A percentile compares a stretch with the other conserved stretches of the same genome.
These are phyloP conservation scores for Tachina fera DNA, from an alignment of 2,888 invertebrate species.

Conservation along the genomic window DNA sequence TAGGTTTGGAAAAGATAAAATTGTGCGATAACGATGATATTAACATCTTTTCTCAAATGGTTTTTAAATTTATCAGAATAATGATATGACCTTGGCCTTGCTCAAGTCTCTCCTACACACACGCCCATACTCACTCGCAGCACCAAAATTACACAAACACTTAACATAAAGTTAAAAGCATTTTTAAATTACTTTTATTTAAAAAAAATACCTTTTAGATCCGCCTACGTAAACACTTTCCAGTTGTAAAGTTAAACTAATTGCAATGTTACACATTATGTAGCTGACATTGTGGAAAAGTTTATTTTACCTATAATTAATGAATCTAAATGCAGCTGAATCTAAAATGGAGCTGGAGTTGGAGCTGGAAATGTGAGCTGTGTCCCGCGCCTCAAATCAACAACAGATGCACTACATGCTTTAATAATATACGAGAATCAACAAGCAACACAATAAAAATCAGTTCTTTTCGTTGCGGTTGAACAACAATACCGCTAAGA, in stretches of 20 bases:
- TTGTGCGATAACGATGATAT: too few species aligned
- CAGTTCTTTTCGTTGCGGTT: slow-evolving; percentile 56
- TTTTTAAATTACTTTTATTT: background rate
- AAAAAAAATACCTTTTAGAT: background rate
- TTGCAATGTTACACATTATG: slow-evolving; percentile 40
- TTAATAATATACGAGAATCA: slow-evolving; percentile 19
- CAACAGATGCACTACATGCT: slow-evolving; percentile 18
- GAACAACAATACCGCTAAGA: slow-evolving; percentile 68
- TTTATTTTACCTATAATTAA: slow-evolving; percentile 18
- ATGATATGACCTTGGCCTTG: too few species aligned
- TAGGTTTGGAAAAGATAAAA: too few species aligned
- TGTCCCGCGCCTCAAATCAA: background rate
- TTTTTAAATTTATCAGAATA: too few species aligned
- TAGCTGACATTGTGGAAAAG: slow-evolving; percentile 49
- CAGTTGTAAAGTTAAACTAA: slow-evolving; percentile 49
- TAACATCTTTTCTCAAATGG: too few species aligned
- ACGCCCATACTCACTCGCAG: too few species aligned
- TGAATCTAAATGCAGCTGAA: slow-evolving; percentile 17
- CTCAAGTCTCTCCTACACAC: too few species aligned
- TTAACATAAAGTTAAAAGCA: too few species aligned
- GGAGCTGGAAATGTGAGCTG: background rate
- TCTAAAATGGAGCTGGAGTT: slow-evolving; percentile 13
- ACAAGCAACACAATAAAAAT: slow-evolving; percentile 28
- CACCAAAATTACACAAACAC: too few species aligned
- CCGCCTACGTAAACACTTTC: background rate